Percentiles rank a stretch among this genome's conserved stretches.
Conservation (phyloP, 1,140 invertebrate genomes). For the Euura lappo region DNA sequence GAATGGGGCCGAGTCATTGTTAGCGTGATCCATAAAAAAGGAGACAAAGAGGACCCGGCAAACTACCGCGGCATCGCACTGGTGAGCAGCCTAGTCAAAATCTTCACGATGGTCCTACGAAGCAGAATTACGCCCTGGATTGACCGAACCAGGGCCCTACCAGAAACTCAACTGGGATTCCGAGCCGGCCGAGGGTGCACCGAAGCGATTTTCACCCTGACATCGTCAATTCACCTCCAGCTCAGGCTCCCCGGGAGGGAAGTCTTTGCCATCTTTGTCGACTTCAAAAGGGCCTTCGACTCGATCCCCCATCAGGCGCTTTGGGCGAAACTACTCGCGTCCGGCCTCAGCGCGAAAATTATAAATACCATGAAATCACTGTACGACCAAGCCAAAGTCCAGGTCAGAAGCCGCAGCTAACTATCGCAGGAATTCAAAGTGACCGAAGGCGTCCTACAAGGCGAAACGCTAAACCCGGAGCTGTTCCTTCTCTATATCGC, state of each 20-base stretch:
- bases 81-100: constrained; percentile 31
- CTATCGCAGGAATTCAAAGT: not conserved
- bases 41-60: constrained; percentile 24
- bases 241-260: constrained; percentile 19
- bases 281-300: constrained; percentile 33
- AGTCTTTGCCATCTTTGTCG: constrained; percentile 32
- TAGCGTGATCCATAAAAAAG: constrained; percentile 28
- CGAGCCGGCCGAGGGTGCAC: constrained; percentile 26
- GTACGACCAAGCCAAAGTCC: constrained; percentile 26
- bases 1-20: constrained; percentile 19
- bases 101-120: constrained; percentile 31
- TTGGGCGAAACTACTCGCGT: constrained; percentile 24
- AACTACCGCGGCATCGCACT: constrained; percentile 39
- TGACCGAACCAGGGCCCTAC: constrained; percentile 24
- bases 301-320: constrained; percentile 27
- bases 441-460: constrained; percentile 3
- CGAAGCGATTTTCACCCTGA: constrained; percentile 28
- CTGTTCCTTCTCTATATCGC: constrained; percentile 16
- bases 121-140: constrained; percentile 30
- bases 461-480: not conserved
- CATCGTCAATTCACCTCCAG: constrained; percentile 17
- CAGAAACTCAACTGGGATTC: constrained; percentile 38
- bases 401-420: not conserved
- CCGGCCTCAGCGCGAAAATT: constrained; percentile 30
- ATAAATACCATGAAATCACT: constrained; percentile 26